These are phyloP conservation scores for Parascotia fuliginaria DNA, from an alignment of 2,888 invertebrate species.

Conservation along the genomic window DNA sequence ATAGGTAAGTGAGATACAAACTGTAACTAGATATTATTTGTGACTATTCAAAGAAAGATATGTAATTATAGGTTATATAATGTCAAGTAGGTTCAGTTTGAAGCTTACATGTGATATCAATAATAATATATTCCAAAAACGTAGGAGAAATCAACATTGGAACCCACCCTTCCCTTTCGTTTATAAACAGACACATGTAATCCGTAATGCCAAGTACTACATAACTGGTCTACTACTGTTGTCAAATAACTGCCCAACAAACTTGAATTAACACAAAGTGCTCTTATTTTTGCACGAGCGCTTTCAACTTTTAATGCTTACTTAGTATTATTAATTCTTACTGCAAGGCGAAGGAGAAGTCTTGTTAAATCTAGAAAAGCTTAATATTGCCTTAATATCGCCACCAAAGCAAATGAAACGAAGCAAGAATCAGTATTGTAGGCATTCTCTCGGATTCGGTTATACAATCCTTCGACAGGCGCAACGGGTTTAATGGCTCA, in stretches of 20 bases:
- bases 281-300: slow-evolving; percentile 15
- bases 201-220: slow-evolving; percentile 20
- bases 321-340: slow-evolving; percentile 23
- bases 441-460: slow-evolving; percentile 33
- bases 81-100: too few species aligned
- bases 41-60: too few species aligned
- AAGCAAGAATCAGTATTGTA: slow-evolving; percentile 35
- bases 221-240: slow-evolving; percentile 21
- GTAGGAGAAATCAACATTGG: too few species aligned
- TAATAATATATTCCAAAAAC: too few species aligned
- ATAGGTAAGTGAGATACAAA: too few species aligned
- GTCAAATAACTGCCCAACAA: slow-evolving; percentile 20
- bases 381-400: slow-evolving; percentile 32
- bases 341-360: slow-evolving; percentile 15
- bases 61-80: too few species aligned
- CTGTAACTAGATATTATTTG: too few species aligned
- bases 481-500: slow-evolving; percentile 31
- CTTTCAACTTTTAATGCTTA: slow-evolving; percentile 27
- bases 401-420: slow-evolving; percentile 28
- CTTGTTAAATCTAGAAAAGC: slow-evolving; percentile 26
- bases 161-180: too few species aligned
- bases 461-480: slow-evolving; percentile 37
- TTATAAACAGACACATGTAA: slow-evolving; percentile 13
- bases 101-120: too few species aligned
- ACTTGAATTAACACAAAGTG: slow-evolving; percentile 16